Evolutionary conservation across 2,797 vertebrate species (phyloP).

Genomic region (Coccyzus lansbergi): DNA sequence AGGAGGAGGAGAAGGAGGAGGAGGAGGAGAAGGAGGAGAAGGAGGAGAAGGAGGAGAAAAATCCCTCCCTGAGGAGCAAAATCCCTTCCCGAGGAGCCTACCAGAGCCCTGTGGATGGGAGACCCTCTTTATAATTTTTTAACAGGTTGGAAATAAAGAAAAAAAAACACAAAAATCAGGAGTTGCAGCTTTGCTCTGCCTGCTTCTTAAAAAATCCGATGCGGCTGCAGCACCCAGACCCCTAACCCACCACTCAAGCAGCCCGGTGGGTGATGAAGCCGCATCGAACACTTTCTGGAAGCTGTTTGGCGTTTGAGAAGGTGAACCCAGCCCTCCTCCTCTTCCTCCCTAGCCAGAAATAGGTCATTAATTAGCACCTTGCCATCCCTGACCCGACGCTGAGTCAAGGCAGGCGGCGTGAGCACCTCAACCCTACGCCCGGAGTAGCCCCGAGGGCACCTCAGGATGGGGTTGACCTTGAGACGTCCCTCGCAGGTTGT

Average conservation of each 20-base stretch:
- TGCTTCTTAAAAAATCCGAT: background rate
- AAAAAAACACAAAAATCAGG: accelerated
- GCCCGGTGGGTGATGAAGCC: background rate
- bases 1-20: too few species aligned
- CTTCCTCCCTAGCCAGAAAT: slow-evolving; percentile 41
- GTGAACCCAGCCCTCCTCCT: background rate
- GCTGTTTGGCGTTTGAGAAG: slow-evolving; percentile 3
- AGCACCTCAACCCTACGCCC: background rate
- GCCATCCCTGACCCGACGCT: background rate
- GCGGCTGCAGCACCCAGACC: background rate
- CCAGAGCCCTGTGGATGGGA: background rate
- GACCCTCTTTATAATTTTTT: background rate
- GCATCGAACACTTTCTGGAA: background rate
- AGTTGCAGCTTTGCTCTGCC: background rate
- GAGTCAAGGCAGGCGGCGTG: slow-evolving; percentile 5
- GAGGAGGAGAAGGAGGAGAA: too few species aligned
- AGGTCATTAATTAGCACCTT: slow-evolving; percentile 44
- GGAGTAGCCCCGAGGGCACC: background rate
- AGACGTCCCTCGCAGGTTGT: background rate
- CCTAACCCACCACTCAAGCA: background rate
- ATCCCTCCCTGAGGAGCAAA: background rate
- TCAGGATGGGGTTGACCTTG: background rate
- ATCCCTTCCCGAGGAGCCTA: background rate
- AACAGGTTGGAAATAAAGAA: accelerated
- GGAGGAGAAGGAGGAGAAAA: background rate